Evolutionary conservation across 2,797 vertebrate species (phyloP).

Genomic region (Varecia variegata): DNA sequence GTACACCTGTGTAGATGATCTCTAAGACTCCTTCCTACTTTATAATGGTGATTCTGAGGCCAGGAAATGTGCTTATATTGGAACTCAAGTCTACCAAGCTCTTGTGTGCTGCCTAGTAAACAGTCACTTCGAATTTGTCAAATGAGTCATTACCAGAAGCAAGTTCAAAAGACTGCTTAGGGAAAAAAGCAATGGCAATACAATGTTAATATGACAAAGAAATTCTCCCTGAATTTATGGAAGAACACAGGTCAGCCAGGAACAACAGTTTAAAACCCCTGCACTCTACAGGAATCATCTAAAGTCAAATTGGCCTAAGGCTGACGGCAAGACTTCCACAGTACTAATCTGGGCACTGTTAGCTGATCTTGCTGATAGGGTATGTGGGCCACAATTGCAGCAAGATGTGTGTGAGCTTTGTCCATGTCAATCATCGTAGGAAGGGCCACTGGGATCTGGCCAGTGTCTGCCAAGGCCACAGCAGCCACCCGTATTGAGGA

Average conservation of each 20-base stretch:
- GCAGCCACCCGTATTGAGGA: not conserved
- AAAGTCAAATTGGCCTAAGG: conserved; percentile 36
- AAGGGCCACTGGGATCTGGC: conserved; percentile 22
- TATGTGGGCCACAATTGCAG: conserved; percentile 25
- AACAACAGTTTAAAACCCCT: not conserved
- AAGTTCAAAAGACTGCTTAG: not conserved
- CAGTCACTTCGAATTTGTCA: not conserved
- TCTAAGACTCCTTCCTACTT: not conserved
- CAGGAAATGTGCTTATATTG: not conserved
- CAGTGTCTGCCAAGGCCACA: conserved; percentile 32
- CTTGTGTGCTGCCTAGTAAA: not conserved
- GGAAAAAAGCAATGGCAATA: not conserved
- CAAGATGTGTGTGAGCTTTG: conserved; percentile 51
- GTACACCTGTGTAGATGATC: not conserved
- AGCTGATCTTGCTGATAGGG: conserved; percentile 43
- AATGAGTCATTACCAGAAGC: not conserved
- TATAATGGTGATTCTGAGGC: not conserved
- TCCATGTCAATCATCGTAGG: conserved; percentile 25
- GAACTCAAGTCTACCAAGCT: not conserved
- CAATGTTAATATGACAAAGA: not conserved
- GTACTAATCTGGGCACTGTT: conserved; percentile 46
- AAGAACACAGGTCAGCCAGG: conserved; percentile 39
- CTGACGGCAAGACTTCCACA: not conserved
- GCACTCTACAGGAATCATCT: conserved; percentile 18
- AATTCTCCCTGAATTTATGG: conserved; percentile 11